phyloP scores from a whole-genome alignment of 2,888 invertebrate species.

The Luperina testacea region DNA sequence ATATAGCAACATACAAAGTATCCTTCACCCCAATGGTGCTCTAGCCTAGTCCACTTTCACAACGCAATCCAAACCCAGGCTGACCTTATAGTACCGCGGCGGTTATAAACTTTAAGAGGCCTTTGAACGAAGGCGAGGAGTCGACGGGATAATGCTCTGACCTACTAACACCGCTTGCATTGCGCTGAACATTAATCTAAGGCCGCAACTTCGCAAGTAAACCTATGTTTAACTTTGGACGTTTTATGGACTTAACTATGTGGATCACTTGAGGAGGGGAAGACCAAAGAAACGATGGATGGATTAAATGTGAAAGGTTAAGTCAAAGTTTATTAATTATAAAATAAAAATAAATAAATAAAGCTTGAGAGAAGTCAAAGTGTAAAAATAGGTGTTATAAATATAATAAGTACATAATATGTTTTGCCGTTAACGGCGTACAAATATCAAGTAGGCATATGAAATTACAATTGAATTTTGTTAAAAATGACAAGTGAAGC shows the following conservation, averaged over 20 bases:
- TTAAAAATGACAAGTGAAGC: too few species aligned
- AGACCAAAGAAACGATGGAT: neutral
- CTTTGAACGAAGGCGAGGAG: constrained; percentile 34
- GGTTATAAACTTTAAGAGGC: constrained; percentile 40
- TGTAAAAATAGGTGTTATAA: too few species aligned
- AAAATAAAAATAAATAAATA: too few species aligned
- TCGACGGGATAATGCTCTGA: constrained; percentile 47
- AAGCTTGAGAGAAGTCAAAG: too few species aligned
- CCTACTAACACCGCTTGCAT: constrained; percentile 46
- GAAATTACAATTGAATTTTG: too few species aligned
- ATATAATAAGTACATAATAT: too few species aligned
- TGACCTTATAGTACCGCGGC: constrained; percentile 32
- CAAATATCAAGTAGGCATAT: too few species aligned
- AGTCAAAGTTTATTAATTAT: too few species aligned
- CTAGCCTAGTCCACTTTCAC: constrained; percentile 19
- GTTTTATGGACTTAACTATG: neutral
- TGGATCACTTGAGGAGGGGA: neutral
- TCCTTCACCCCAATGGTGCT: neutral
- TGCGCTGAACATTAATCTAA: constrained; percentile 20
- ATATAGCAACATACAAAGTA: neutral
- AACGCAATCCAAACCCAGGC: constrained; percentile 11
- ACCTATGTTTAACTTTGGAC: constrained; percentile 11
- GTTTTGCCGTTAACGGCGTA: too few species aligned
- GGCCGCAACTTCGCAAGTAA: neutral
- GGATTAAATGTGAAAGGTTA: too few species aligned